Evolutionary conservation across 1,140 invertebrate species (phyloP).

Genomic region (Lepidurus couesii): DNA sequence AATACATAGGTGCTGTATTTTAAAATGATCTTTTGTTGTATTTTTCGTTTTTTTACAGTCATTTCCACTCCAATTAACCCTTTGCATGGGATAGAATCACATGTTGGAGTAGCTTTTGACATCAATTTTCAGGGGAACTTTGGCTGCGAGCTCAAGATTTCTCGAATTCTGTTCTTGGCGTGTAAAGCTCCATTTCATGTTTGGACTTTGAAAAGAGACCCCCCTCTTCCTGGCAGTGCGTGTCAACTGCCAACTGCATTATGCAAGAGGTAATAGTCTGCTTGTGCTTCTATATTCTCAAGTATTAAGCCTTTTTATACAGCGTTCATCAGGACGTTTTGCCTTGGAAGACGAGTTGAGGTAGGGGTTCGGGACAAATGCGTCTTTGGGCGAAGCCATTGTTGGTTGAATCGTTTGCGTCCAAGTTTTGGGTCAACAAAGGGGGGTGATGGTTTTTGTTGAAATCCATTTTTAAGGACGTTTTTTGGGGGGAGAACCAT

Average conservation of each 20-base stretch:
- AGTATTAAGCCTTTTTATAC: background rate
- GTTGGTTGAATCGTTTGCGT: no score
- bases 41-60: background rate
- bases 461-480: no score
- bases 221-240: background rate
- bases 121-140: background rate
- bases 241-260: background rate
- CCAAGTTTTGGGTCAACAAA: no score
- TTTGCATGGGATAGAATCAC: background rate
- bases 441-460: no score
- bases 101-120: background rate
- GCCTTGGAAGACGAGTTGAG: no score
- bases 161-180: conserved; percentile 13
- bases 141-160: background rate
- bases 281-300: background rate
- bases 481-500: no score
- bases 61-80: background rate
- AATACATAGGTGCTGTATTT: conserved; percentile 10
- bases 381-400: no score
- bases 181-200: background rate
- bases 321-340: no score
- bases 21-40: background rate
- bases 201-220: background rate
- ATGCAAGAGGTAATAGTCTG: background rate
- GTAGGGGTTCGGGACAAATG: no score